phyloP scores from a whole-genome alignment of 2,113 vertebrate genomes.

The Triplophysa siluroides region DNA sequence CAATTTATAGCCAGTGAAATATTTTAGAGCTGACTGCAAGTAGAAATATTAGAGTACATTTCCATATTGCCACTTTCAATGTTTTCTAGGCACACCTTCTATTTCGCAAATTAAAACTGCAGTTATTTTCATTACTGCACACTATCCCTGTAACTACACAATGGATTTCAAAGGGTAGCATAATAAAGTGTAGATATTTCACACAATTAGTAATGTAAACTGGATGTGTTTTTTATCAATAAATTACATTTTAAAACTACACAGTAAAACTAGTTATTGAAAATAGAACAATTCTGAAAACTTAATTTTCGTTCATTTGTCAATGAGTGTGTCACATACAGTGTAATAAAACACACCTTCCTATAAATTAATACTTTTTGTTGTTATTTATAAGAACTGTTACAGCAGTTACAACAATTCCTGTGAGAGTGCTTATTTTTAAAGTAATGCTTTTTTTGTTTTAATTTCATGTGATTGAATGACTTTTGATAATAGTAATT shows the following conservation, averaged over 20 bases:
- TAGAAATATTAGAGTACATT: no score
- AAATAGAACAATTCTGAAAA: background rate
- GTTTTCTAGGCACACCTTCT: background rate
- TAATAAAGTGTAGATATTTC: conserved; percentile 11
- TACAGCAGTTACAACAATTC: conserved; percentile 17
- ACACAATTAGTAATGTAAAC: conserved; percentile 12
- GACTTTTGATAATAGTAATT: conserved; percentile 66
- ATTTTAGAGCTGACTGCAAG: no score
- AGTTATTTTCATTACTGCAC: no score
- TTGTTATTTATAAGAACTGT: conserved; percentile 72
- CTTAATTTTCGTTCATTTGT: background rate
- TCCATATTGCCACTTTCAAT: background rate
- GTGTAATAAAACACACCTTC: conserved; percentile 23
- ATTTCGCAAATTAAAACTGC: no score
- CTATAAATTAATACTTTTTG: conserved; percentile 55
- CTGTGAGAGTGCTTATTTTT: conserved; percentile 46
- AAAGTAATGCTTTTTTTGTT: conserved; percentile 63
- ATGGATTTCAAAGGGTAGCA: conserved; percentile 20
- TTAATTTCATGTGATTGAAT: conserved; percentile 60
- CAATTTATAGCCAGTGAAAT: no score
- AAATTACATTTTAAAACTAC: background rate
- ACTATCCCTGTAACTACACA: no score
- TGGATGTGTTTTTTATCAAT: background rate
- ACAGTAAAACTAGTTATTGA: background rate
- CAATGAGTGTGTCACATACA: background rate